phyloP scores from a whole-genome alignment of 2,888 invertebrate genomes.

The Drosophila multiciliata region DNA sequence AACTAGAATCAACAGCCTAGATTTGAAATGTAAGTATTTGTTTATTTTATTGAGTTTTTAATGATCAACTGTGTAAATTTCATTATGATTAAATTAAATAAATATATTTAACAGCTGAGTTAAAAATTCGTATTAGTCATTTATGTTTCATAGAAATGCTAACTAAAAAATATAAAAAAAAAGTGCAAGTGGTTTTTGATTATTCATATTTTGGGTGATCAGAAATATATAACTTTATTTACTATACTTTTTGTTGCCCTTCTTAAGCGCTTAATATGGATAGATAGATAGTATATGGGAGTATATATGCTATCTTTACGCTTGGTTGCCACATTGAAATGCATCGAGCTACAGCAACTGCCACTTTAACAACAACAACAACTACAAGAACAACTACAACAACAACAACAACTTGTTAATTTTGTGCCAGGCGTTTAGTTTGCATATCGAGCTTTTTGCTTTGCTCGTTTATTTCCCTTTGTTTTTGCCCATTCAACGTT shows the following conservation, averaged over 20 bases:
- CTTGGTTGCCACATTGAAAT: conserved; percentile 9
- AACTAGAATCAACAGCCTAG: no score
- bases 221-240: not conserved
- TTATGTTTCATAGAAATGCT: not conserved
- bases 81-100: not conserved
- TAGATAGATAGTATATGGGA: not conserved
- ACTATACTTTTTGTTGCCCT: no score
- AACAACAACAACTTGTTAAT: conserved; percentile 43
- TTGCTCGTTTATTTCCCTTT: conserved; percentile 26
- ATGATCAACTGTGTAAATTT: no score
- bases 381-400: not conserved
- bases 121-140: not conserved
- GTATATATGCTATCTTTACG: conserved; percentile 36
- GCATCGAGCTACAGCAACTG: not conserved
- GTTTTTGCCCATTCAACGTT: conserved; percentile 62
- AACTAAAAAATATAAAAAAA: not conserved
- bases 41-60: not conserved
- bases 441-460: conserved; percentile 9
- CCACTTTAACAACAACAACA: conserved; percentile 4
- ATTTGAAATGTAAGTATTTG: not conserved
- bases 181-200: rapidly evolving
- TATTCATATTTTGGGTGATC: not conserved
- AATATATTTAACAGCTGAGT: not conserved
- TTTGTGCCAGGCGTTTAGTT: conserved; percentile 11
- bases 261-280: not conserved